Conservation (phyloP, 2,113 vertebrate genomes). For the Tetrax tetrax region DNA sequence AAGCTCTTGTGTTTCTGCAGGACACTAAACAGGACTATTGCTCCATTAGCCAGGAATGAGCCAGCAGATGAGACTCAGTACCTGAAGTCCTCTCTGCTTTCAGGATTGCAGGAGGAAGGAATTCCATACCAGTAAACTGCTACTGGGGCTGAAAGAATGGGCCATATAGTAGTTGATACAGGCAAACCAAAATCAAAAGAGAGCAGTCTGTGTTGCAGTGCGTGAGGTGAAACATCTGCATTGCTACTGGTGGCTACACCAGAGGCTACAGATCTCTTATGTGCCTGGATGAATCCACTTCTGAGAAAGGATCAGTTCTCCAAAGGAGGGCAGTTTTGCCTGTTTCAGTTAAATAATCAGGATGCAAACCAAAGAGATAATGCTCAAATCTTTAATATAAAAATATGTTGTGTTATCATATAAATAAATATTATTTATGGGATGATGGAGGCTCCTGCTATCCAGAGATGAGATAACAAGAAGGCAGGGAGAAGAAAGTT, state of each 20-base stretch:
- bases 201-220: not conserved
- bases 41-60: not conserved
- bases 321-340: not conserved
- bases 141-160: not conserved
- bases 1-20: not conserved
- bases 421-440: not conserved
- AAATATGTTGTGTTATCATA: not conserved
- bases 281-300: not conserved
- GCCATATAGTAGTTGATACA: accelerated
- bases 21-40: not conserved
- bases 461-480: not conserved
- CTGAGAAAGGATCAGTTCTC: not conserved
- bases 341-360: not conserved
- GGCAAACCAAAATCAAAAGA: not conserved
- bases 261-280: not conserved
- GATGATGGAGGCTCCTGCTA: not conserved
- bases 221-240: not conserved
- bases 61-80: not conserved
- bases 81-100: not conserved
- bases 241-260: not conserved
- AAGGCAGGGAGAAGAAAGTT: not conserved
- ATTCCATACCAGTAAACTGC: not conserved
- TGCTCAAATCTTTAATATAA: not conserved
- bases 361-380: not conserved
- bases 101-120: not conserved